These are phyloP conservation scores for Colius striatus DNA, from an alignment of 2,113 vertebrate genomes.

Conservation along the genomic window DNA sequence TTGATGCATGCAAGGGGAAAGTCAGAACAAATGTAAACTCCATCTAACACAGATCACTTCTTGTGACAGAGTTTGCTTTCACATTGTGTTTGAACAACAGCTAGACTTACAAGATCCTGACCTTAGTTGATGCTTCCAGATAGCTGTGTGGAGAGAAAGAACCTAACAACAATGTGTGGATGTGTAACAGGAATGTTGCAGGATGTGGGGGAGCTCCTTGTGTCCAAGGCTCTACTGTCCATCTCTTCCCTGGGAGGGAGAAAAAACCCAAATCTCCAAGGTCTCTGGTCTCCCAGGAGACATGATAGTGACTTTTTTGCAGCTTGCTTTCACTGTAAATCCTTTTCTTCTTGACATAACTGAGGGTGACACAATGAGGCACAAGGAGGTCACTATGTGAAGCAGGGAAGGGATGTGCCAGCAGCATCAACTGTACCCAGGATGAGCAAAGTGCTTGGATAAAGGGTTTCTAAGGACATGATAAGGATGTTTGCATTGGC, in stretches of 20 bases:
- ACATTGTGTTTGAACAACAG: not conserved
- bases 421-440: not conserved
- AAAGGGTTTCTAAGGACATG: not conserved
- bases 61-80: not conserved
- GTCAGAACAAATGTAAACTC: not conserved
- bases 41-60: not conserved
- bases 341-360: not conserved
- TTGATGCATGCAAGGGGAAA: not conserved
- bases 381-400: not conserved
- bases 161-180: too few species aligned
- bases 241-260: not conserved
- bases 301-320: not conserved
- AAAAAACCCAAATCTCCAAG: not conserved
- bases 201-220: not conserved
- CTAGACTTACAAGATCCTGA: not conserved
- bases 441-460: not conserved
- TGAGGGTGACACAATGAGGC: not conserved
- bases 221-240: not conserved
- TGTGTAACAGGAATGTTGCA: not conserved
- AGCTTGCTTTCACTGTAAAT: not conserved
- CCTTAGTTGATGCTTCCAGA: not conserved
- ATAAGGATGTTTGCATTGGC: not conserved
- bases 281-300: not conserved
- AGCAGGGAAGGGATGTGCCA: not conserved
- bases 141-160: not conserved